Conservation (phyloP, 2,888 invertebrate species). For the Cheilosia vulpina region DNA sequence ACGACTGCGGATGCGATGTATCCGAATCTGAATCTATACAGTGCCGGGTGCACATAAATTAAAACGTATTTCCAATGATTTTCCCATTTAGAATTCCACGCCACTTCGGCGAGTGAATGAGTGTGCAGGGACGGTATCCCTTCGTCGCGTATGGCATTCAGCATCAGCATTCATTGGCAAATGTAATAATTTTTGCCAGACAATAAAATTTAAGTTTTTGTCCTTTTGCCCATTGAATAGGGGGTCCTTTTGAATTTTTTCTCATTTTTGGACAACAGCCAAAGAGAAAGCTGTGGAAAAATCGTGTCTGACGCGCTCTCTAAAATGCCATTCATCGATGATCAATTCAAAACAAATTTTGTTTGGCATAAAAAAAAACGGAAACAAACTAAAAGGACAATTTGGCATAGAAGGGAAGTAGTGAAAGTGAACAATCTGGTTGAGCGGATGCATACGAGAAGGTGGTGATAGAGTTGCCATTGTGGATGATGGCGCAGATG, state of each 20-base stretch:
- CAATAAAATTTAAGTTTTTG: conserved; percentile 66
- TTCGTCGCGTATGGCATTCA: background rate
- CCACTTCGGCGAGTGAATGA: conserved; percentile 10
- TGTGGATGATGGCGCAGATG: conserved; percentile 6
- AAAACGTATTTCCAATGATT: conserved; percentile 74
- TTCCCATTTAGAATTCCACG: conserved; percentile 57
- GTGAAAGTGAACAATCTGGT: conserved; percentile 67
- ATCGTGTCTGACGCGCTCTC: conserved; percentile 57
- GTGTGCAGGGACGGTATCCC: background rate
- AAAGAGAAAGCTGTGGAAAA: conserved; percentile 49
- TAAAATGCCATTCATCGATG: conserved; percentile 58
- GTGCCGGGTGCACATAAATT: conserved; percentile 73
- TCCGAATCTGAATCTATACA: conserved; percentile 28
- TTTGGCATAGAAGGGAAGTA: conserved; percentile 22
- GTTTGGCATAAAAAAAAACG: conserved; percentile 3
- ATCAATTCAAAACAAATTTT: conserved; percentile 66
- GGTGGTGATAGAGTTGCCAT: conserved; percentile 53
- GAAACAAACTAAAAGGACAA: background rate
- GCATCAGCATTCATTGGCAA: conserved; percentile 51
- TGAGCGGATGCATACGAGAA: background rate
- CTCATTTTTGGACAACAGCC: conserved; percentile 55
- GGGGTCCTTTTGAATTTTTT: conserved; percentile 39
- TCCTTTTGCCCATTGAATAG: conserved; percentile 19
- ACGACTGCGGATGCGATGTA: conserved; percentile 73
- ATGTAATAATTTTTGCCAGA: conserved; percentile 74